phyloP scores from a whole-genome alignment of 2,113 vertebrate species.

The Carlito syrichta region DNA sequence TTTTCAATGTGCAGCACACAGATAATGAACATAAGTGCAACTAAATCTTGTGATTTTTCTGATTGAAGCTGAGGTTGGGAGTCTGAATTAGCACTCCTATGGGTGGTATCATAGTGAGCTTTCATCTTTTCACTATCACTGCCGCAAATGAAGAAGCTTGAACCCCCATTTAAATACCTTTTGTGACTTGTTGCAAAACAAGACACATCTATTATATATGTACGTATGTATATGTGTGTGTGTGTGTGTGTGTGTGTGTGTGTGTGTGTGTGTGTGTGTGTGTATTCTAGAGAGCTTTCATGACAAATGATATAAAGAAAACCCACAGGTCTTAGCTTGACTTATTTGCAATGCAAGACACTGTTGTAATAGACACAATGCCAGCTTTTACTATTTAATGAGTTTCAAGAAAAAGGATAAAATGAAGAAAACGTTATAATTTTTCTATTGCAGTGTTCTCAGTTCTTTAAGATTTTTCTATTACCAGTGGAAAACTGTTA shows the following conservation, averaged over 20 bases:
- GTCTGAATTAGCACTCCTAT: not conserved
- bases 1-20: constrained; percentile 77
- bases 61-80: constrained; percentile 54
- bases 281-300: not conserved
- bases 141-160: constrained; percentile 31
- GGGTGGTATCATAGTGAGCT: not conserved
- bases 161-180: not conserved
- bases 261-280: not conserved
- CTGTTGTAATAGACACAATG: not conserved
- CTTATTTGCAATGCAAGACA: constrained; percentile 25
- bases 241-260: too few relatives aligned
- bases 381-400: not conserved
- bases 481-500: not conserved
- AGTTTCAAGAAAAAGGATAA: constrained; percentile 14
- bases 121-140: not conserved
- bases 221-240: too few relatives aligned
- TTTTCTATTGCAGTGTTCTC: not conserved
- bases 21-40: constrained; percentile 79
- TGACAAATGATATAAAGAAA: constrained; percentile 40
- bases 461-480: not conserved
- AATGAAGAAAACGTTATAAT: not conserved
- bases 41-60: constrained; percentile 63
- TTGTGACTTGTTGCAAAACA: constrained; percentile 30
- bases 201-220: not conserved
- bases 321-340: not conserved